Percentiles rank a stretch among this genome's conserved stretches.
Evolutionary conservation across 2,888 invertebrate species (phyloP).

Genomic region (Standfussiana lucernea): DNA sequence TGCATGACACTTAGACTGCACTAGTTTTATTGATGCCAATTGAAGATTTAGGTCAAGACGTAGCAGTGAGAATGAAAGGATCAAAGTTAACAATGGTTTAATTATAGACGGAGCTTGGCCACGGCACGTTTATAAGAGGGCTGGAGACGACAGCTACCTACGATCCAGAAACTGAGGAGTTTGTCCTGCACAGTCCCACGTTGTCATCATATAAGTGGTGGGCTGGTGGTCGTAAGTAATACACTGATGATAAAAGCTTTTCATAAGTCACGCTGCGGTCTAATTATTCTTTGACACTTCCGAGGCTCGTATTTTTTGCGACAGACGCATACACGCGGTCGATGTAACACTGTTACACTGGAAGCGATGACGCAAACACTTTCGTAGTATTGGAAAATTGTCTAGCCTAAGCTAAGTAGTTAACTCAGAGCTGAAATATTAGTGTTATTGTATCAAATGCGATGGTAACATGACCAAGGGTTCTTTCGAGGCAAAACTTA

Average conservation of each 20-base stretch:
- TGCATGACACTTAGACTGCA: not conserved
- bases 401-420: not conserved
- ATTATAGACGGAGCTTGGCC: constrained; percentile 96
- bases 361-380: not conserved
- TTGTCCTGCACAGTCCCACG: constrained; percentile 96
- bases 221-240: constrained; percentile 97
- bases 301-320: not conserved
- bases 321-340: not conserved
- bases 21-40: not conserved
- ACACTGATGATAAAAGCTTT: not conserved
- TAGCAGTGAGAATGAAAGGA: not conserved
- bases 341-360: too few relatives aligned
- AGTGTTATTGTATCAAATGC: not conserved
- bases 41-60: not conserved
- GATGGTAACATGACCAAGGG: not conserved
- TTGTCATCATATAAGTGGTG: constrained; percentile 98
- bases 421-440: not conserved
- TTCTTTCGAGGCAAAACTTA: not conserved
- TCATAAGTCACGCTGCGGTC: not conserved
- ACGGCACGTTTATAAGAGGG: constrained; percentile 97
- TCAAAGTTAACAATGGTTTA: constrained; percentile 5
- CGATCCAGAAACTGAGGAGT: constrained; percentile 95
- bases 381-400: not conserved
- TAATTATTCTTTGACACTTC: not conserved
- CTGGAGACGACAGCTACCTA: constrained; percentile 98